Evolutionary conservation across 2,888 invertebrate genomes (phyloP), one percentile per base, ranked within the genome.

Genomic region (Lasioglossum calceatum): DNA sequence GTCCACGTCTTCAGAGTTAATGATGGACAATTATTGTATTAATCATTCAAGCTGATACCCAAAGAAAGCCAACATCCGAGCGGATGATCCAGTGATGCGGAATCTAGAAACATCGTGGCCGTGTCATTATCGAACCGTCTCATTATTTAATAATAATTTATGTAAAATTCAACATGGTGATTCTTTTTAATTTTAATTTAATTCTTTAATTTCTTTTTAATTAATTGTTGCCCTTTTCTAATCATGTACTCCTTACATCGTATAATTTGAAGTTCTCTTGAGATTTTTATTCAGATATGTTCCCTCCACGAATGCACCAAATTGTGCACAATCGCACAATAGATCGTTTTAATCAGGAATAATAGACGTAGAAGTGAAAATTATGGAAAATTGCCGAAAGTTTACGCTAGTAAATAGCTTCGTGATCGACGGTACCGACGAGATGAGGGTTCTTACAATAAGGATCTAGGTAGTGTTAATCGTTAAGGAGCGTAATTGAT

Each of bases 1-100:
- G 71, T 71, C 58, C 54, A 71, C 82, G 58, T 64, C 27, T 42
- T 19, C 27, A 36, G 8, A 73, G 77, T 32, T 82, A 84, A 84
- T 71, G 77, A 78, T 42, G n/a, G 82, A 50, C 82, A 75, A 85
- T 85, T 85, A 85, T 61, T 78, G 47, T 61, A 71, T 71, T 42
- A 67, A 47, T 36, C 42, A 54, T 79, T 79, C 61, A 50, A 42
- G 61, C 16, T 42, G 44, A 54, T 39, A 77, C 27, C 47, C 54
- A 27, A 19, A 54, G 54, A 54, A 23, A 23, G 54, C 8, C 23
- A 54, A 23, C 8, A 50, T 23, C 7, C 23, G 54, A 54, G 23
- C 19, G 19, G 19, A 19, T 50, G 7, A 3, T 54, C 23, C 23
- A 23, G 54, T 3, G 54, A 54, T n/a, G 23, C 12, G 12, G 12